Evolutionary conservation across 2,113 vertebrate genomes (phyloP), one percentile per base, ranked within the genome.

Genomic region (Hymenochirus boettgeri): DNA sequence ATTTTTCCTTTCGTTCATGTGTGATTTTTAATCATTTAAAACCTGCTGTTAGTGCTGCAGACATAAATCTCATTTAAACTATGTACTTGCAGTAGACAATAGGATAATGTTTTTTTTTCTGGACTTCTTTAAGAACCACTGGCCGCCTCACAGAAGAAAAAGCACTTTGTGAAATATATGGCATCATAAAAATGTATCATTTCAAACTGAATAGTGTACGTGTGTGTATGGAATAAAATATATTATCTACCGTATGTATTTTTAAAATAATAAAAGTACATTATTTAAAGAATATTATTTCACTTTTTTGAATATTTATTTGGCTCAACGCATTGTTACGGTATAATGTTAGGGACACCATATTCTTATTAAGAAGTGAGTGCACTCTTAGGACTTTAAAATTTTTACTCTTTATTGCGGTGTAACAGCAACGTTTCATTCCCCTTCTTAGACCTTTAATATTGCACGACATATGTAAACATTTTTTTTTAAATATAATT

Each of bases 181-280:
- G 2, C 46, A 48, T 48, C 19, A 21, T 10, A 48, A 85, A 82
- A 85, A 85, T n/a, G 73, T 86, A 85, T 89, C 84, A 89, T 89
- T 86, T 82, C 76, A 81, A 85, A 81, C 80, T 89, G 83, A 86
- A 85, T 78, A 84, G 84, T 86, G 86, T 89, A 79, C 77, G 77
- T 75, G 17, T 42, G 39, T 15, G 88, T 86, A 77, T 81, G n/a
- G n/a, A n/a, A n/a, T n/a, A n/a, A n/a, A 85, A 86, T 82, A 82
- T 84, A 86, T 82, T 86, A 84, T 74, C 80, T 85, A 84, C 77
- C 82, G 83, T 84, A 83, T 86, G 85, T 85, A 82, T 87, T 86
- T 88, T 87, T 87, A 85, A 86, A 80, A 73, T 80, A 80, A 74
- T 80, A 84, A 42, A 81, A 83, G 48, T 76, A 76, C 76, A 69